Evolutionary conservation across 2,113 vertebrate species (phyloP), one percentile per base, ranked within the genome.

Genomic region (Nyctereutes procyonoides): DNA sequence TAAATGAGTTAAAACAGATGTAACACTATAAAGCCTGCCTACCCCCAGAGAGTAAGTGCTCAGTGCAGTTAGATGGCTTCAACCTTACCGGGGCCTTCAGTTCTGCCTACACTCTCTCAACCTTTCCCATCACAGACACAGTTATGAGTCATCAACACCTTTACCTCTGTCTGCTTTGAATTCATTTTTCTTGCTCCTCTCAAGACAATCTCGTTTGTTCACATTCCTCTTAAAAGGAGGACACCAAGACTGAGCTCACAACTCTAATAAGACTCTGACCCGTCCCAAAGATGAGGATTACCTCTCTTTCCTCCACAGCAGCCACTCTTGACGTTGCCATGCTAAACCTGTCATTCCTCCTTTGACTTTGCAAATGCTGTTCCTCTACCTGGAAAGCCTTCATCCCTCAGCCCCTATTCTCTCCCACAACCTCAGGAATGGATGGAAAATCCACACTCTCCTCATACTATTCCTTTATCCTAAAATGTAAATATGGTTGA

Each of bases 181-280:
- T 95, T 95, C 77, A 55, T 30, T 84, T 79, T 80, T 83, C 87
- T 86, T 19, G 10, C 62, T 84, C 83, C 60, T 51, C 32, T 92
- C 97, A 76, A 80, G 92, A 96, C 65, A 96, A 74, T 86, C 97
- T 65, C 28, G 96, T 95, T 88, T 82, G 93, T 85, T 67, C 86
- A 90, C 97, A 98, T 97, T 97, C 93, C 80, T 97, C 74, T 83
- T 43, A 3, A 67, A 88, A 96, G 96, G 90, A 97, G 89, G 93
- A 89, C 77, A 28, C 48, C 63, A 69, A 95, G 92, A 53, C 62
- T 60, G 38, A n/a, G 55, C 74, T 94, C 86, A 38, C 58, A 48
- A 60, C 90, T 65, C 73, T 62, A 73, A 14, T 62, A 93, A 65
- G 63, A 93, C 73, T 79, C 26, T 15, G 79, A 58, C 73, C 91